These are phyloP conservation scores for Montipora cactus DNA, from an alignment of 64 coral and sea anemone genomes.

Conservation along the genomic window DNA sequence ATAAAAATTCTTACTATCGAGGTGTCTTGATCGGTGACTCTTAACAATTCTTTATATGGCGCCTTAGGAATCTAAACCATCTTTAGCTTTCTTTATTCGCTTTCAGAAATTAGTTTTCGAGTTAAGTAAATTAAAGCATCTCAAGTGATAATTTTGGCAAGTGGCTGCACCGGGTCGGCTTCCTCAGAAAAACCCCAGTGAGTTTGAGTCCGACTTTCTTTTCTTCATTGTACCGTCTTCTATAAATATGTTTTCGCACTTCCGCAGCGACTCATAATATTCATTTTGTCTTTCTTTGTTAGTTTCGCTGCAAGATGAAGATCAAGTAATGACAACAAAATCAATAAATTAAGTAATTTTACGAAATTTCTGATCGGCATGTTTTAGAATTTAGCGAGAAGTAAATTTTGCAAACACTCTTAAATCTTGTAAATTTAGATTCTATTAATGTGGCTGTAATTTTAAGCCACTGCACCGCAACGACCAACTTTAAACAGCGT, in stretches of 20 bases:
- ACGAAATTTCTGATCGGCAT: constrained; percentile 5
- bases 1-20: background rate
- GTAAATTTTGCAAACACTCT: constrained; percentile 49
- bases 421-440: constrained; percentile 22
- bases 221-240: background rate
- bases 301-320: constrained; percentile 12
- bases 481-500: constrained; percentile 39
- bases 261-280: background rate
- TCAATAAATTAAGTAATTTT: constrained; percentile 46
- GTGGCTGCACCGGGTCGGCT: background rate
- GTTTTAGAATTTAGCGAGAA: constrained; percentile 30
- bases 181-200: background rate
- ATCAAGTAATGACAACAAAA: constrained; percentile 24
- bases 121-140: constrained; percentile 42
- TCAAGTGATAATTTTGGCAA: constrained; percentile 16
- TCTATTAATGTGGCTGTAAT: background rate
- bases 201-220: constrained; percentile 9
- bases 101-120: constrained; percentile 26
- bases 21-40: background rate
- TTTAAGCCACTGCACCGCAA: background rate
- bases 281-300: constrained; percentile 40
- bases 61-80: constrained; percentile 7
- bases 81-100: constrained; percentile 21
- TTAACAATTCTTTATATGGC: constrained; percentile 7
- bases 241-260: background rate